Conservation (phyloP, 2,113 vertebrate genomes). For the Strigops habroptila region DNA sequence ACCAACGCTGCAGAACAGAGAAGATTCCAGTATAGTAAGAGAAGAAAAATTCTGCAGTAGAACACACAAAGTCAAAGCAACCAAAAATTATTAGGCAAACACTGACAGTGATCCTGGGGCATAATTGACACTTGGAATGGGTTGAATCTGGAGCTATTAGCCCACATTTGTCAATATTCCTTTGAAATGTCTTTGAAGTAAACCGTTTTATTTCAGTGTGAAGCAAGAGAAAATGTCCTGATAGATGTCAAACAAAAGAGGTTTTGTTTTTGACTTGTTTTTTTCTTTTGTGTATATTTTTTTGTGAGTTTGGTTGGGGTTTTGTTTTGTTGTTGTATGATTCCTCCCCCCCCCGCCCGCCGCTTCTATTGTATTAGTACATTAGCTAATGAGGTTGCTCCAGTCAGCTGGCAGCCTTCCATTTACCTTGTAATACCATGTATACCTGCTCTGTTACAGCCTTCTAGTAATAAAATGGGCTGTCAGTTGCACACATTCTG, state of each 20-base stretch:
- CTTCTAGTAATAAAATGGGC: slow-evolving; percentile 11
- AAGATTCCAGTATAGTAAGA: neutral
- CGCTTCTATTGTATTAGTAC: neutral
- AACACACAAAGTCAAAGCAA: neutral
- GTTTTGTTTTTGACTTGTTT: neutral
- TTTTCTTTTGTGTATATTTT: neutral
- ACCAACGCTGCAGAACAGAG: neutral
- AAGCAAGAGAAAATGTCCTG: neutral
- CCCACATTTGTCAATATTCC: neutral
- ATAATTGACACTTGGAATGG: neutral
- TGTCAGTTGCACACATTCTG: neutral
- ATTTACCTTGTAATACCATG: neutral
- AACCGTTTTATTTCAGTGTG: neutral
- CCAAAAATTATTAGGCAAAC: neutral
- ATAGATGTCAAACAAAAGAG: neutral
- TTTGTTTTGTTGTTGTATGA: too few relatives aligned
- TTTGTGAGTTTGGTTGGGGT: accelerated
- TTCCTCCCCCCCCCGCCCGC: too few relatives aligned
- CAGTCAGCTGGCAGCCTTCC: neutral
- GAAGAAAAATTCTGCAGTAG: neutral
- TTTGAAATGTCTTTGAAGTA: neutral
- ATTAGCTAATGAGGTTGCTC: neutral
- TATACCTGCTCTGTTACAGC: neutral
- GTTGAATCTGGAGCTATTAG: neutral
- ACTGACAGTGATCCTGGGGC: neutral